These are phyloP conservation scores for Crocodylus rhombifer DNA, from an alignment of 2,797 vertebrate species.

Conservation along the genomic window DNA sequence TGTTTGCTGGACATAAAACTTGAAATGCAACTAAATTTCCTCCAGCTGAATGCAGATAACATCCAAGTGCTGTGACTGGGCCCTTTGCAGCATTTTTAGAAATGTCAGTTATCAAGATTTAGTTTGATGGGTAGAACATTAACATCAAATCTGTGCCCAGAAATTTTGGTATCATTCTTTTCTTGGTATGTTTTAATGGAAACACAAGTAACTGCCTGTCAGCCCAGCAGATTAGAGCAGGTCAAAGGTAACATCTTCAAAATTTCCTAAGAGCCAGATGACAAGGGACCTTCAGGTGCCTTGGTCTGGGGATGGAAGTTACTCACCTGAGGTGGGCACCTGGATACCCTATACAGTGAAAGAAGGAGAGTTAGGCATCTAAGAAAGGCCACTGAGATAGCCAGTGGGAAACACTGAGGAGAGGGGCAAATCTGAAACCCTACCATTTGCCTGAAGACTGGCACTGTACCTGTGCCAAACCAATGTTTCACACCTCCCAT, in stretches of 20 bases:
- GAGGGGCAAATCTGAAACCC: too few species aligned
- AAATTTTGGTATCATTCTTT: not conserved
- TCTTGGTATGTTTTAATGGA: not conserved
- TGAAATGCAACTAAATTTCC: conserved; percentile 68
- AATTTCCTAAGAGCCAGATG: not conserved
- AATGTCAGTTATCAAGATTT: not conserved
- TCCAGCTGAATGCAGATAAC: conserved; percentile 58
- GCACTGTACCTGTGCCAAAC: too few species aligned
- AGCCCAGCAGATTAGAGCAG: not conserved
- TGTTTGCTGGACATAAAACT: conserved; percentile 70
- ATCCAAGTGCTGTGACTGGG: conserved; percentile 31
- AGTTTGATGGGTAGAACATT: not conserved
- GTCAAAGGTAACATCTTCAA: not conserved
- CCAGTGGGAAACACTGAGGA: too few species aligned
- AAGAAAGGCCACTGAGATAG: too few species aligned
- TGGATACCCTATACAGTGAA: too few species aligned
- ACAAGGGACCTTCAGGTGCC: too few species aligned
- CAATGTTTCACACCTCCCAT: too few species aligned
- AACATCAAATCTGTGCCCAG: conserved; percentile 30
- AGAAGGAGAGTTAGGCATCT: too few species aligned
- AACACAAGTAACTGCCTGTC: not conserved
- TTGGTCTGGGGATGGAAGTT: too few species aligned
- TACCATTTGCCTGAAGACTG: too few species aligned
- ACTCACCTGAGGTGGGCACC: too few species aligned
- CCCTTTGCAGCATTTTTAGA: conserved; percentile 34